Base-by-base conservation (phyloP, 2,888 invertebrate species). In the Autographa gamma region DNA sequence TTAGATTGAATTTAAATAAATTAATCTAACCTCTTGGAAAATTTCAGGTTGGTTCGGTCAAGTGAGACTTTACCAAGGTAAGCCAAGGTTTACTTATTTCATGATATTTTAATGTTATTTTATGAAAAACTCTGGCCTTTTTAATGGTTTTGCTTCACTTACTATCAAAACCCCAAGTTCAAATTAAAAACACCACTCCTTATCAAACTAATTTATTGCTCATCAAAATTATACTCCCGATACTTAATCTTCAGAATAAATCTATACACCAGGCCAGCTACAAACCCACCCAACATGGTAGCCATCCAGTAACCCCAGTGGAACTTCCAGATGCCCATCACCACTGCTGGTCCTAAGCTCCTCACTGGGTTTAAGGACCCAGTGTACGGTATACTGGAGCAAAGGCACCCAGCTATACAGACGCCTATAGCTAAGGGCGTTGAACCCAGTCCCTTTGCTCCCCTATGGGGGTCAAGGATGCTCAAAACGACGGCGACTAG, bases 231-330 rank as follows among this genome's bases (percentile, higher is more conserved):
- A 59, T 41, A 43, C 14, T 13, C 38, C 2, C 0, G 18, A 16
- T 11, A 6, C 9, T 43, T 16, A 1, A 56, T 63, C 1, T 19
- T 59, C n/a, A 88, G 73, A 4, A 85, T n/a, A 61, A 69, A 81
- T 14, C 68, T 84, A 62, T 86, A 86, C 6, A 86, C 67, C 1
- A 87, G 0, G 0, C 89, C 89, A 4, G 88, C 86, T 0, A 67
- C 67, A 0, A 77, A 0, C 0, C 85, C 88, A 0, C 88, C 89
- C 3, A 73, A 52, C 3, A 89, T 63, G 0, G 88, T 88, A 0
- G 77, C 88, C 0, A 58, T 62, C 84, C 87, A 88, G 58, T 84
- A 87, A 0, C 82, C 79, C 87, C 87, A 87, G 60, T 87, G 81
- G 16, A 69, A 18, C 0, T 72, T 67, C 83, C 83, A 87, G 8